Percentiles rank a stretch among this genome's conserved stretches.
Evolutionary conservation across 2,797 vertebrate species (phyloP).

Genomic region (Saguinus oedipus): DNA sequence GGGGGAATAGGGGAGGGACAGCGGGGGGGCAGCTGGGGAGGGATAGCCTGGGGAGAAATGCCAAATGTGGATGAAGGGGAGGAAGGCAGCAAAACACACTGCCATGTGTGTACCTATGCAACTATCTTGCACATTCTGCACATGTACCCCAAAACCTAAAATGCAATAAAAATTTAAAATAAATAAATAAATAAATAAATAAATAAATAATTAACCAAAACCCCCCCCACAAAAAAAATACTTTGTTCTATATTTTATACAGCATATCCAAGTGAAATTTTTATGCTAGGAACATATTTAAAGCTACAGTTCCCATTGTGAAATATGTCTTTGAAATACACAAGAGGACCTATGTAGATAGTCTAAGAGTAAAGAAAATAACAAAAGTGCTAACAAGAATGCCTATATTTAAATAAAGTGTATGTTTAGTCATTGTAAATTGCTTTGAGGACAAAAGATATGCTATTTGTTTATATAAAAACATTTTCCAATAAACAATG

Average conservation of each 20-base stretch:
- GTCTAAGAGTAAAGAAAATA: conserved; percentile 12
- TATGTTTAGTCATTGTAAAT: background rate
- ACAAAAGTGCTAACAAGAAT: background rate
- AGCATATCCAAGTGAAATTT: background rate
- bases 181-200: too few species aligned
- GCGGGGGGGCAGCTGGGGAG: too few species aligned
- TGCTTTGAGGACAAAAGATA: conserved; percentile 18
- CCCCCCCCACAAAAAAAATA: too few species aligned
- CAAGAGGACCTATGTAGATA: background rate
- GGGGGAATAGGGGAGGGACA: too few species aligned
- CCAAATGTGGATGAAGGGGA: too few species aligned
- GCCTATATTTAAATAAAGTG: background rate
- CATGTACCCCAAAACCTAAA: too few species aligned
- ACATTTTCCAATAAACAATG: background rate
- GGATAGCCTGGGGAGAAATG: too few species aligned
- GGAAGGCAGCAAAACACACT: too few species aligned
- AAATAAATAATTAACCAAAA: too few species aligned
- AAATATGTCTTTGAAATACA: conserved; percentile 49
- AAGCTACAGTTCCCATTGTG: conserved; percentile 39
- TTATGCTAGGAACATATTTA: conserved; percentile 15
- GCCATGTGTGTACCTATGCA: too few species aligned
- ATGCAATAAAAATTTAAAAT: too few species aligned
- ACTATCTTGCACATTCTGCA: too few species aligned
- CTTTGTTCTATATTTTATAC: background rate
- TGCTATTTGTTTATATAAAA: conserved; percentile 4